A percentile compares a stretch with the other conserved stretches of the same genome.
Conservation (phyloP, 1,140 invertebrate species). For the Drosophila navojoa region DNA sequence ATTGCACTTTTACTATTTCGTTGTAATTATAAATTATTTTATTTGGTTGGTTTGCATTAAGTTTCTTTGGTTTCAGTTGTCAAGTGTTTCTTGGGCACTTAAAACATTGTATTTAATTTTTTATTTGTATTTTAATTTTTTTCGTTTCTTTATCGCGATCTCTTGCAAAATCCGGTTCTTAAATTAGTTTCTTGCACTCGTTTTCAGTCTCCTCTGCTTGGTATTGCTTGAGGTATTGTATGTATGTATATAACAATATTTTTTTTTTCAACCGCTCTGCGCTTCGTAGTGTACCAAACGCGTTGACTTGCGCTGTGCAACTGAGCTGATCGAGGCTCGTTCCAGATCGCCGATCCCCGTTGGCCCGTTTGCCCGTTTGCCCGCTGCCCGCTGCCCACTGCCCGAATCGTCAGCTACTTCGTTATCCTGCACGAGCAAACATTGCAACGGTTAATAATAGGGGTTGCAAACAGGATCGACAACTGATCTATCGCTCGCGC, state of each 20-base stretch:
- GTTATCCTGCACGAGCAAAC: conserved; percentile 61
- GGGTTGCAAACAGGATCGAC: conserved; percentile 68
- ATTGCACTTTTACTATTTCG: conserved; percentile 56
- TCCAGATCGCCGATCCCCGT: conserved; percentile 75
- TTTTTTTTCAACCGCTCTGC: conserved; percentile 18
- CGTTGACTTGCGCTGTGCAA: conserved; percentile 73
- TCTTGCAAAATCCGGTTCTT: conserved; percentile 66
- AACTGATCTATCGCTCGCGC: neutral
- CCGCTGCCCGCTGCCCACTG: neutral
- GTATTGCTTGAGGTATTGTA: conserved; percentile 28
- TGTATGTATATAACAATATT: neutral
- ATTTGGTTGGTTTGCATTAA: conserved; percentile 49
- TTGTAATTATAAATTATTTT: conserved; percentile 10
- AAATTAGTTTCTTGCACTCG: conserved; percentile 74
- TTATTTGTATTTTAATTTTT: neutral
- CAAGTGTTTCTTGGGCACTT: conserved; percentile 47
- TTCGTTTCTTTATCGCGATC: conserved; percentile 35
- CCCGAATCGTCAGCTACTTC: conserved; percentile 30
- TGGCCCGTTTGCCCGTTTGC: no score
- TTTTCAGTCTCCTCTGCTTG: conserved; percentile 22
- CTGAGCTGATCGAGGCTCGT: conserved; percentile 64
- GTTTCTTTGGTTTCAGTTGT: conserved; percentile 63
- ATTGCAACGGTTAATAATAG: conserved; percentile 55
- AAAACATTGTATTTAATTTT: conserved; percentile 43
- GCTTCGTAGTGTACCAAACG: conserved; percentile 52